phyloP scores from a whole-genome alignment of 2,888 invertebrate species.

The Chelonus formosanus region DNA sequence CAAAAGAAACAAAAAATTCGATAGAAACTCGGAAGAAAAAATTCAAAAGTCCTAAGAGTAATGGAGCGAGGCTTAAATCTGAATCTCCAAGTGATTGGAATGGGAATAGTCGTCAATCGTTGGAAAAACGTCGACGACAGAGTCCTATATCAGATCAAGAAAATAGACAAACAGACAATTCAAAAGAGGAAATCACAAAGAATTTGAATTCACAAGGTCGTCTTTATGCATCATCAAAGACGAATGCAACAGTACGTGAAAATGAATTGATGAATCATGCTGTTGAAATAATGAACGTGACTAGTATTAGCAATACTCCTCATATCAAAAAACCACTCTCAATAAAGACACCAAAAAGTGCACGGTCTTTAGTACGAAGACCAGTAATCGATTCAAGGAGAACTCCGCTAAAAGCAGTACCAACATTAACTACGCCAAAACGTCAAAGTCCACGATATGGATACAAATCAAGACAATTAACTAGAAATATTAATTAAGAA shows the following conservation, averaged over 20 bases:
- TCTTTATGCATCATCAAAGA: slow-evolving; percentile 10
- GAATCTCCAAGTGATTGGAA: slow-evolving; percentile 40
- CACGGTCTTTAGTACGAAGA: slow-evolving; percentile 66
- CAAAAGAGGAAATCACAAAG: slow-evolving; percentile 25
- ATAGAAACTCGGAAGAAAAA: slow-evolving; percentile 36
- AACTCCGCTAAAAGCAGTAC: slow-evolving; percentile 70
- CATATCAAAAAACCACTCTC: slow-evolving; percentile 71
- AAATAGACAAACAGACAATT: slow-evolving; percentile 35
- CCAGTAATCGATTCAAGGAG: slow-evolving; percentile 66
- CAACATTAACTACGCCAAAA: slow-evolving; percentile 51
- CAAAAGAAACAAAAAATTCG: slow-evolving; percentile 23
- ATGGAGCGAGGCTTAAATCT: slow-evolving; percentile 38
- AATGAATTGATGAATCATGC: slow-evolving; percentile 46
- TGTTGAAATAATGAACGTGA: slow-evolving; percentile 35
- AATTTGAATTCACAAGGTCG: slow-evolving; percentile 35
- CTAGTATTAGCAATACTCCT: slow-evolving; percentile 65
- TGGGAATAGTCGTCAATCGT: slow-evolving; percentile 29
- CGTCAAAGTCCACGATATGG: slow-evolving; percentile 57
- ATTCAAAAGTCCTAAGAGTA: slow-evolving; percentile 39
- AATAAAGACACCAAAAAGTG: slow-evolving; percentile 68
- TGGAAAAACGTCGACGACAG: slow-evolving; percentile 39
- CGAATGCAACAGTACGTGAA: slow-evolving; percentile 33
- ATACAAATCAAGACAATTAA: slow-evolving; percentile 51
- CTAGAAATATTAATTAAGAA: slow-evolving; percentile 40
- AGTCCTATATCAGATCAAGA: slow-evolving; percentile 33